A percentile compares a stretch with the other conserved stretches of the same genome.
Evolutionary conservation across 2,888 invertebrate species (phyloP).

Genomic region (Tenthredo amoena): DNA sequence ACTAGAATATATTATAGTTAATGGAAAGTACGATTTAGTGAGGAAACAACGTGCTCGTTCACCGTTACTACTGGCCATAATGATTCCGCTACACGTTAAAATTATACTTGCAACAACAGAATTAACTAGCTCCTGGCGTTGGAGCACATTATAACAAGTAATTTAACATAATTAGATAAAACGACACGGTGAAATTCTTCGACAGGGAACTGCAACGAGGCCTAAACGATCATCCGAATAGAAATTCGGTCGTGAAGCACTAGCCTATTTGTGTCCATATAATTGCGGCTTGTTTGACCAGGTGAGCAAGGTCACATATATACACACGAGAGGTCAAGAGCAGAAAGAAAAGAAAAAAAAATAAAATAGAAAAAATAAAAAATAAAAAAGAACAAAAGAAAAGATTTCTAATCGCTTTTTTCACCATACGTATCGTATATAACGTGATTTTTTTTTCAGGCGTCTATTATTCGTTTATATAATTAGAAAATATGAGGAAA

Average conservation of each 20-base stretch:
- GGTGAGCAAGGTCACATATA: background rate
- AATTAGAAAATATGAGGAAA: background rate
- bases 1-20: constrained; percentile 21
- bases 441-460: background rate
- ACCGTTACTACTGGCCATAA: constrained; percentile 17
- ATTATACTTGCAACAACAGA: constrained; percentile 9
- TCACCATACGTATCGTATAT: background rate
- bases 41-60: constrained; percentile 43
- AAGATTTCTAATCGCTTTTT: background rate
- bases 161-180: constrained; percentile 28
- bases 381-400: background rate
- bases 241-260: background rate
- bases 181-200: background rate
- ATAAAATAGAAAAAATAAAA: background rate
- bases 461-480: background rate
- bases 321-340: constrained; percentile 4
- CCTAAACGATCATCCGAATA: background rate
- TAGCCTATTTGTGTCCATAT: background rate
- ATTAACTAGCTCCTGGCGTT: background rate
- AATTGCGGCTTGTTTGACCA: background rate
- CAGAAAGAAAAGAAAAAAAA: background rate
- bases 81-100: constrained; percentile 1
- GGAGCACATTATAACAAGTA: background rate
- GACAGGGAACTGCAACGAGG: background rate
- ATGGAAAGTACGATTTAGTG: constrained; percentile 45